Base-by-base conservation (phyloP, 2,797 vertebrate species). In the Pitangus sulphuratus region DNA sequence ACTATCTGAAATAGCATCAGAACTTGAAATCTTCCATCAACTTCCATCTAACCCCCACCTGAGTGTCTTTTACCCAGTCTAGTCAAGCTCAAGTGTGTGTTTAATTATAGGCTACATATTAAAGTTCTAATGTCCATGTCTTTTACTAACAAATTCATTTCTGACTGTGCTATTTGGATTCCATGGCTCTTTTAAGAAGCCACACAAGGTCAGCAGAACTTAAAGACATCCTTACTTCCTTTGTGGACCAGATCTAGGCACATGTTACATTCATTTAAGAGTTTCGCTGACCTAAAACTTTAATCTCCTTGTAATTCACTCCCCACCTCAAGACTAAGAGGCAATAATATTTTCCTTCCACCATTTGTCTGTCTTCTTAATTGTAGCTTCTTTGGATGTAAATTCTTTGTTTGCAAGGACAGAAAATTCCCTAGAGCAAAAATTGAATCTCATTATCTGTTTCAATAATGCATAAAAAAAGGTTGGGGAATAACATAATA, bases 381-480 rank as follows among this genome's bases (percentile, higher is more conserved):
- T 8, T 77, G 45, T 31, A 75, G 45, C 35, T 95, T 81, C 61
- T 86, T 75, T 71, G 61, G 48, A 54, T 71, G n/a, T 37, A 78
- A 90, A 94, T 22, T 53, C 61, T 90, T 91, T 2, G 1, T 47
- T 28, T 89, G 24, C 0, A 1, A 93, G 53, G 61, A 71, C 12
- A 57, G 72, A 91, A 92, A 89, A 93, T 71, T 88, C 57, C 82
- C 87, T 42, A 35, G 53, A 80, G 80, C 44, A 70, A 84, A 57
- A 80, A 75, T 33, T 70, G 24, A 75, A 72, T 44, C 78, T 89
- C 66, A 68, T 91, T 85, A 89, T 89, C 78, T 89, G 35, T 57
- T 83, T 93, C 77, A 93, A 95, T 77, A 90, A 80, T 47, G 78
- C 30, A 57, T 74, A 74, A 92, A 61, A 87, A 72, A 91, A 66